phyloP scores from a whole-genome alignment of 2,888 invertebrate genomes.

The Phortica okadai region DNA sequence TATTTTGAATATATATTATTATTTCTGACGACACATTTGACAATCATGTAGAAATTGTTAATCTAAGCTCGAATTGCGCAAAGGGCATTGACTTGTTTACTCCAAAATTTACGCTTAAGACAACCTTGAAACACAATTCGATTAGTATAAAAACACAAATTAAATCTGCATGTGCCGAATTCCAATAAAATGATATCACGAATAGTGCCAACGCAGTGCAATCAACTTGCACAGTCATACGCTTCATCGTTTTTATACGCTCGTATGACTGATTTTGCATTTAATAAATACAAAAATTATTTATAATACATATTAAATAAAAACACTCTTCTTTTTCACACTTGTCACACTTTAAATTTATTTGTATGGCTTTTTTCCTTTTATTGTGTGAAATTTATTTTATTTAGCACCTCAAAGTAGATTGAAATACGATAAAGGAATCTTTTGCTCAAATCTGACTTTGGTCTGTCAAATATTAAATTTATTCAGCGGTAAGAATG shows the following conservation, averaged over 20 bases:
- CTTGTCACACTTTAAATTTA: conserved; percentile 54
- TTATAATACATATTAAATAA: neutral
- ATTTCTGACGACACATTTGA: no score
- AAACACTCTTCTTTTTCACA: conserved; percentile 49
- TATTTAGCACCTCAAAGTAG: conserved; percentile 54
- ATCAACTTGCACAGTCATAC: neutral
- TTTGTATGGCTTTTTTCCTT: conserved; percentile 52
- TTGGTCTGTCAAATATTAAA: neutral
- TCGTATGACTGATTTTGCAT: no score
- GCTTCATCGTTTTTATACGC: no score
- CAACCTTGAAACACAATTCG: conserved; percentile 7
- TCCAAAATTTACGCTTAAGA: neutral
- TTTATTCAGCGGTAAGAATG: conserved; percentile 1
- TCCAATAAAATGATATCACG: conserved; percentile 22
- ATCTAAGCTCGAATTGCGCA: no score
- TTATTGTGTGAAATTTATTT: conserved; percentile 42
- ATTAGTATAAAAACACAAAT: neutral
- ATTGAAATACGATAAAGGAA: conserved; percentile 4
- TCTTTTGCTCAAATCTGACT: conserved; percentile 2
- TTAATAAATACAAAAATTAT: neutral
- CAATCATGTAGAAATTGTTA: no score
- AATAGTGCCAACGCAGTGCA: neutral
- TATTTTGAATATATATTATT: no score
- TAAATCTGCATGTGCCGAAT: conserved; percentile 5
- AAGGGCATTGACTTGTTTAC: no score